A percentile compares a stretch with the other conserved stretches of the same genome.
Evolutionary conservation across 2,797 vertebrate genomes (phyloP).

Genomic region (Smutsia temminckii): DNA sequence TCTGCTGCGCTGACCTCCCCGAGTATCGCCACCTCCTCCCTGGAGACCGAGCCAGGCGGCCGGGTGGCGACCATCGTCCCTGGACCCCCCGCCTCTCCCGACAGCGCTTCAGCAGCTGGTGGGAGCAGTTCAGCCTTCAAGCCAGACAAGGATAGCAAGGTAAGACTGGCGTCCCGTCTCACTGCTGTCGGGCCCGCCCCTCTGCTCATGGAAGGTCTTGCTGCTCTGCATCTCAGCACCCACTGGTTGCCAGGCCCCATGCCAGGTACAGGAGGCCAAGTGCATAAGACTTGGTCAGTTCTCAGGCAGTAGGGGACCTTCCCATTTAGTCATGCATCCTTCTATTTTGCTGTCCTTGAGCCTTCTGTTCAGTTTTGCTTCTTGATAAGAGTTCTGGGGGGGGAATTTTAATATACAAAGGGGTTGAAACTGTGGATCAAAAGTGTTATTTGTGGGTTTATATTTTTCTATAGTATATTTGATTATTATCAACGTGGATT

Average conservation of each 20-base stretch:
- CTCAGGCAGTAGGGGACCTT: neutral
- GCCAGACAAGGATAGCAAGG: constrained; percentile 95
- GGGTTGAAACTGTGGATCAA: neutral
- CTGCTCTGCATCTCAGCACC: neutral
- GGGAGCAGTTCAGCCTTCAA: constrained; percentile 85
- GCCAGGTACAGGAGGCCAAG: neutral
- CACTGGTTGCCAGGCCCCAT: neutral
- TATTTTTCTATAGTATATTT: neutral
- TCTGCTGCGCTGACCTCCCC: constrained; percentile 89
- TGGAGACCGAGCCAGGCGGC: constrained; percentile 88
- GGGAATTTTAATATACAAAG: neutral
- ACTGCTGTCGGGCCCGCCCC: neutral
- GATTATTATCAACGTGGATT: neutral
- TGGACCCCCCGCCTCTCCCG: constrained; percentile 84
- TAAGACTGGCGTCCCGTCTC: constrained; percentile 76
- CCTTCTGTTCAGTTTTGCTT: constrained; percentile 10
- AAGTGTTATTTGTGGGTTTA: neutral
- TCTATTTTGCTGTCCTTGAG: neutral
- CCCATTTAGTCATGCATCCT: neutral
- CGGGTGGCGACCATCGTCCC: constrained; percentile 85
- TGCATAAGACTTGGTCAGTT: neutral
- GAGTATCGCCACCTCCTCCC: constrained; percentile 86
- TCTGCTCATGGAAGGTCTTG: neutral
- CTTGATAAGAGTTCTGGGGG: neutral
- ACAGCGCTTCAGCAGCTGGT: constrained; percentile 82